phyloP scores from a whole-genome alignment of 2,113 vertebrate species.

The Trochalopteron elliotii region DNA sequence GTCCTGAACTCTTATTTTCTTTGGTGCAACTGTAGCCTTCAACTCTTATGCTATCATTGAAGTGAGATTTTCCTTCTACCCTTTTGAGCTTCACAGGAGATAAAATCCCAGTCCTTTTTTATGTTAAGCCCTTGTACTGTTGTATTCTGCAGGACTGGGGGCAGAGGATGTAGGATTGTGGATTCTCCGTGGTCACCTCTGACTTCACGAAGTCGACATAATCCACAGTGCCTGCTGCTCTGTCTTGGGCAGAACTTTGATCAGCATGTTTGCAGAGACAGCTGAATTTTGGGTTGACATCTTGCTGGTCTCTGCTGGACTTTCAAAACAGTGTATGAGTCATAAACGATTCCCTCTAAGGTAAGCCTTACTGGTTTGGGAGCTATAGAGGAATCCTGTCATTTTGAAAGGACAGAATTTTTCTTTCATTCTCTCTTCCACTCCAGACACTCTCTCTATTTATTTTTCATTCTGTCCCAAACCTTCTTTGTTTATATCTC shows the following conservation, averaged over 20 bases:
- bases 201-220: background rate
- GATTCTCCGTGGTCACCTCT: background rate
- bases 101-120: constrained; percentile 14
- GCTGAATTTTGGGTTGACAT: constrained; percentile 13
- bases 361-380: constrained; percentile 1
- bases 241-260: constrained; percentile 30
- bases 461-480: constrained; percentile 52
- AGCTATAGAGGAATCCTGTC: constrained; percentile 5
- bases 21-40: background rate
- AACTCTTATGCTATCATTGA: background rate
- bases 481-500: constrained; percentile 33
- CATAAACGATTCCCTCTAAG: constrained; percentile 1
- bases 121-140: background rate
- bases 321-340: constrained; percentile 6
- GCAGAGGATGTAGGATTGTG: background rate
- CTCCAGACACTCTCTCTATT: constrained; percentile 30
- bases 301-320: constrained; percentile 8
- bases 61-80: constrained; percentile 6
- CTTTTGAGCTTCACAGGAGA: background rate
- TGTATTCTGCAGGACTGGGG: background rate
- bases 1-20: background rate
- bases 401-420: constrained; percentile 37
- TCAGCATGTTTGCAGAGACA: constrained; percentile 1
- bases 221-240: background rate
- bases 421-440: constrained; percentile 15